phyloP scores from a whole-genome alignment of 2,797 vertebrate species.

The Epinephelus coioides region DNA sequence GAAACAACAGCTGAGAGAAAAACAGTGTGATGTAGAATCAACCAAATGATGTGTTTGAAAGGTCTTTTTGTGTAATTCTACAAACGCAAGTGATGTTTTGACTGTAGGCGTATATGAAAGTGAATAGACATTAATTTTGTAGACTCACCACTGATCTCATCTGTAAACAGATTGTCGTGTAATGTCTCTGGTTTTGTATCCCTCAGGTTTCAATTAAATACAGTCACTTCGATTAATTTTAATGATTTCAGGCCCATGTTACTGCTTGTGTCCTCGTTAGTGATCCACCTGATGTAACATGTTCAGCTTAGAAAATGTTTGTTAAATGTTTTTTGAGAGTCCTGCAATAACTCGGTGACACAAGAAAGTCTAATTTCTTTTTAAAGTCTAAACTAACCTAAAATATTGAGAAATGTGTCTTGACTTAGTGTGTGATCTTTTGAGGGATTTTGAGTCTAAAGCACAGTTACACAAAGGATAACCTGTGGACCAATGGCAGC shows the following conservation, averaged over 20 bases:
- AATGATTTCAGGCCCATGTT: not conserved
- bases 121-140: not conserved
- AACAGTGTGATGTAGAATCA: not conserved
- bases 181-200: slow-evolving; percentile 28
- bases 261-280: not conserved
- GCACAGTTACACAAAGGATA: too few species aligned
- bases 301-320: not conserved
- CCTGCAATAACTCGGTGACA: not conserved
- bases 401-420: too few species aligned
- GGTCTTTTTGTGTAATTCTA: not conserved
- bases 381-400: too few species aligned
- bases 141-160: not conserved
- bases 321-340: not conserved
- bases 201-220: slow-evolving; percentile 28
- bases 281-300: not conserved
- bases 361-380: not conserved
- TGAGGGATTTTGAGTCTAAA: not conserved
- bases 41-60: not conserved
- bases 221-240: not conserved
- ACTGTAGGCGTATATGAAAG: not conserved
- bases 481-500: too few species aligned
- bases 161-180: not conserved
- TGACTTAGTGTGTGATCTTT: not conserved
- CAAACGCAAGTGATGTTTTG: not conserved
- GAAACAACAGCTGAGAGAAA: not conserved